A percentile compares a stretch with the other conserved stretches of the same genome.
Evolutionary conservation across 2,113 vertebrate species (phyloP).

Genomic region (Planiliza haematocheilus): DNA sequence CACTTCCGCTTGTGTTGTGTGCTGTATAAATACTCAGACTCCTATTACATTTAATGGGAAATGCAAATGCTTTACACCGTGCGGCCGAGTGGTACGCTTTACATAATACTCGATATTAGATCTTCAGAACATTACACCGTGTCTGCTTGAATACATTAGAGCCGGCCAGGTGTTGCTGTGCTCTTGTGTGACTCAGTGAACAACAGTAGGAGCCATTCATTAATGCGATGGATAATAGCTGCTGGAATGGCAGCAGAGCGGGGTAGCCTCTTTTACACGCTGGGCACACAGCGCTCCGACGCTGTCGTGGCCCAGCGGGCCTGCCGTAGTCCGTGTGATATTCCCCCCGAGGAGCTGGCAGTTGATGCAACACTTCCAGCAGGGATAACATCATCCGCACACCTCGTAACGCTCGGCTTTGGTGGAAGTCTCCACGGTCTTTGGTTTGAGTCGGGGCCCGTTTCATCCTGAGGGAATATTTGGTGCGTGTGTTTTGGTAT

Average conservation of each 20-base stretch:
- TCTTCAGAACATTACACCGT: conserved; percentile 13
- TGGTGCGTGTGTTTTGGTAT: conserved; percentile 10
- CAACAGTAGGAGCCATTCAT: conserved; percentile 64
- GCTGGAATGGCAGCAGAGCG: conserved; percentile 43
- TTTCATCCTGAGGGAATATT: conserved; percentile 29
- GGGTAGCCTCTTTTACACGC: conserved; percentile 60
- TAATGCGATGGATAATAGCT: conserved; percentile 61
- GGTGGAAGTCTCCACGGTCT: conserved; percentile 43
- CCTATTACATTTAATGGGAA: conserved; percentile 21
- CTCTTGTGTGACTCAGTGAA: conserved; percentile 42
- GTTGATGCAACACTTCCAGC: conserved; percentile 68
- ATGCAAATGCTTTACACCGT: conserved; percentile 18
- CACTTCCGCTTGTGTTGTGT: neutral
- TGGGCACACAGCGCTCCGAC: conserved; percentile 62
- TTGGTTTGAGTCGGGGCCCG: conserved; percentile 25
- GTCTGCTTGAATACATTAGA: conserved; percentile 48
- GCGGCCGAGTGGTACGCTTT: neutral
- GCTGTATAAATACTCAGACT: neutral
- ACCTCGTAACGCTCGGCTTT: conserved; percentile 50
- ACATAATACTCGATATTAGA: conserved; percentile 6
- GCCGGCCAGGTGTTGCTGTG: conserved; percentile 44
- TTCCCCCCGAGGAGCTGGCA: conserved; percentile 58
- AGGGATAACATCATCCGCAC: conserved; percentile 66
- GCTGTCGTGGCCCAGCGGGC: conserved; percentile 65
- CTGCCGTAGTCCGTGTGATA: conserved; percentile 41